These are phyloP conservation scores for Microtus oregoni DNA, from an alignment of 2,113 vertebrate species.

Conservation along the genomic window DNA sequence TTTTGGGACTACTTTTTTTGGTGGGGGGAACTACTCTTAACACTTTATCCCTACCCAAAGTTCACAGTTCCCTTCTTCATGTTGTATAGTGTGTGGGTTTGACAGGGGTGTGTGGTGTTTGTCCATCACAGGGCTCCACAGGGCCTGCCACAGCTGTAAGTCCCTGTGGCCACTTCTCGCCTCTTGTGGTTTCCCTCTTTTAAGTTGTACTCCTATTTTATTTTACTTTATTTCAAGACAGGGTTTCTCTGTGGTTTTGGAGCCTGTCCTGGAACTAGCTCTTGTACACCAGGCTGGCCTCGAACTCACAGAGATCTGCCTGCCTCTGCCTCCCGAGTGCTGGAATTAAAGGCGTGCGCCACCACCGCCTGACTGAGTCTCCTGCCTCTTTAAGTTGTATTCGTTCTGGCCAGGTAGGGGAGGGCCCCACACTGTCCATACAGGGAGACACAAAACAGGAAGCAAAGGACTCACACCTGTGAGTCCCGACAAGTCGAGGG, in stretches of 20 bases:
- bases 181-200: neutral
- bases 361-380: neutral
- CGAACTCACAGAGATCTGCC: neutral
- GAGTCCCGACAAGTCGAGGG: neutral
- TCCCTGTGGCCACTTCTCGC: fast-evolving
- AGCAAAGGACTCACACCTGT: fast-evolving
- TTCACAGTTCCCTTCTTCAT: fast-evolving
- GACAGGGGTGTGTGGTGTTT: fast-evolving
- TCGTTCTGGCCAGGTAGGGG: neutral
- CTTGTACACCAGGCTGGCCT: neutral
- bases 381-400: neutral
- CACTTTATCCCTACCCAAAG: neutral
- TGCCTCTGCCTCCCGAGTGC: too few relatives aligned
- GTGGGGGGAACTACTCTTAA: neutral
- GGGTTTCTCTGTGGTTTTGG: neutral
- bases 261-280: neutral
- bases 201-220: neutral
- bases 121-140: fast-evolving
- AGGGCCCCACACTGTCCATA: fast-evolving
- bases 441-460: fast-evolving
- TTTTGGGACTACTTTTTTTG: neutral
- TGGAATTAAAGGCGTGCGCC: too few relatives aligned
- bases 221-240: neutral
- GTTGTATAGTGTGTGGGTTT: fast-evolving
- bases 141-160: fast-evolving